Evolutionary conservation across 2,888 invertebrate genomes (phyloP), one percentile per base, ranked within the genome.

Genomic region (Caradrina clavipalpis): DNA sequence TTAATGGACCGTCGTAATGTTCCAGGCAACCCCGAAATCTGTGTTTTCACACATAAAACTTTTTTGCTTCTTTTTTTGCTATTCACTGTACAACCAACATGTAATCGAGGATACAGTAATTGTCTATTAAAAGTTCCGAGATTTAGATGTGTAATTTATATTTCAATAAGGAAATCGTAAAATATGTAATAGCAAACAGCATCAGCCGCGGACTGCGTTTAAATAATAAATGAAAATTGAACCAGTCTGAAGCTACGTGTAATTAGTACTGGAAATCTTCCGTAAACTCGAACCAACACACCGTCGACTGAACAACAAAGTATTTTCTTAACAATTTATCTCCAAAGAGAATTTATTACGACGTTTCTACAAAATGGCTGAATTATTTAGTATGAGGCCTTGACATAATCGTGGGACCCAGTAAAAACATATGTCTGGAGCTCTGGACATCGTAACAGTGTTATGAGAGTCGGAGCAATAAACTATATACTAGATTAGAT

Each of bases 1-100:
- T 86, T 83, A 87, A 86, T 85, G 81, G 77, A 73, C 78, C 83
- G 55, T 78, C 59, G 31, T 68, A 74, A 78, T 73, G 74, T 79
- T 81, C 67, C 64, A 75, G 66, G 66, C 67, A 76, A 67, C 53
- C 50, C 81, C 72, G 65, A 68, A 73, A 68, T 65, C 65, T 70
- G 55, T 81, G 35, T 65, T 65, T 65, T 45, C 60, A 50, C 51
- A 51, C 49, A 58, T 31, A 39, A 56, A 61, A 59, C 47, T 7
- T 58, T 75, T 26, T 35, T 51, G 39, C n/a, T 11, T 54, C 56
- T 69, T 58, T 67, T 31, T 17, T 51, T 45, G 45, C 45, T 15
- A 6, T 45, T 42, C 42, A 42, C 42, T 42, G 42, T 42, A 35
- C 13, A 45, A 49, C 7, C 53, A 53, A 56, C 35, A 54, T 59